phyloP scores from a whole-genome alignment of 2,797 vertebrate genomes.

The Todus mexicanus region DNA sequence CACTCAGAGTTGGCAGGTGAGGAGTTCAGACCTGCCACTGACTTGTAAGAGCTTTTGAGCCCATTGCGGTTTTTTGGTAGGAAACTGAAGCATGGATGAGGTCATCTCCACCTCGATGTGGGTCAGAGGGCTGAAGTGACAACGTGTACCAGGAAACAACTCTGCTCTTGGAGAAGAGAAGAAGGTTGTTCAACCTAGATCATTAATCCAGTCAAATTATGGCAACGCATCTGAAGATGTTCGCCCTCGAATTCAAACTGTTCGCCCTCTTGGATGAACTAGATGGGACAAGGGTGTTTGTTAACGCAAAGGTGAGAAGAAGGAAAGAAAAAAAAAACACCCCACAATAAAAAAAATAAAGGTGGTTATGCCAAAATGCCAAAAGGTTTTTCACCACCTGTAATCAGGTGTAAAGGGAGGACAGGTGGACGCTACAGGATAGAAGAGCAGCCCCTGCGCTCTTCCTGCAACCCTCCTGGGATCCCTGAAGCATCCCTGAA shows the following conservation, averaged over 20 bases:
- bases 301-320: constrained; percentile 53
- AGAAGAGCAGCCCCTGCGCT: accelerated
- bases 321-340: background rate
- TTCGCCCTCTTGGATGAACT: constrained; percentile 42
- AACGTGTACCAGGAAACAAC: background rate
- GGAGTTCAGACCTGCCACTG: background rate
- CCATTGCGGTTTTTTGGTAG: accelerated
- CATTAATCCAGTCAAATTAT: constrained; percentile 67
- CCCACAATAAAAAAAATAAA: background rate
- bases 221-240: constrained; percentile 63
- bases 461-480: background rate
- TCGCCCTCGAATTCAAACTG: constrained; percentile 48
- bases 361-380: background rate
- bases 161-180: constrained; percentile 30
- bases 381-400: background rate
- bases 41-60: background rate
- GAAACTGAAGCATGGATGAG: background rate
- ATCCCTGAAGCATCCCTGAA: background rate
- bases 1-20: accelerated
- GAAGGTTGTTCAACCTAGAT: constrained; percentile 38
- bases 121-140: background rate
- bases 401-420: background rate
- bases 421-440: accelerated
- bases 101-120: accelerated
- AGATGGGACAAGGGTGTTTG: background rate